Evolutionary conservation across 2,113 vertebrate species (phyloP), one percentile per base, ranked within the genome.

Genomic region (Taurulus bubalis): DNA sequence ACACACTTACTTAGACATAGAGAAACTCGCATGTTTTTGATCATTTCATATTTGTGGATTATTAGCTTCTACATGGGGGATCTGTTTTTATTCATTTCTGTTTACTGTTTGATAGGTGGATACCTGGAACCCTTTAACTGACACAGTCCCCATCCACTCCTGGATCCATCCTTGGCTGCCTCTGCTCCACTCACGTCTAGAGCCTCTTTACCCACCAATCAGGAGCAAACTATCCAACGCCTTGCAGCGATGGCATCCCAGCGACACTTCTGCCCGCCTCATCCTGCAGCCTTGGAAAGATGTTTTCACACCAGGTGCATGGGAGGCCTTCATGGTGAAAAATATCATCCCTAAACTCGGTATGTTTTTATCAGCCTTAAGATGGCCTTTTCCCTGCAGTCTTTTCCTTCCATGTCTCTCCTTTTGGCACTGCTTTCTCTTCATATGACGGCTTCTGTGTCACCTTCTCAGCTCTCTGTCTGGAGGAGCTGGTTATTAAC

Each of bases 301-400:
- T 0, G 98, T 99, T 24, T 99, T 99, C 90, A 98, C 97, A 0
- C 96, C 96, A 0, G 98, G 98, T 4, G 98, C 98, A 0, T 99
- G 98, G 98, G 98, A 99, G 83, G 98, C 98, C 3, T 99, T 99
- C 92, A 98, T 99, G 98, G 95, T 99, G 89, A 99, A 98, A 93
- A 99, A 99, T 91, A 99, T 99, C 0, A 97, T 97, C 79, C 98
- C 98, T 32, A 99, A 99, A 66, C 93, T 99, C 42, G 97, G 98
- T 99, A 86, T 89, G 96, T 56, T 6, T 65, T 71, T 51, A 2
- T 62, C 10, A 26, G 42, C 16, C n/a, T 30, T 10, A 62, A 16
- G n/a, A n/a, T n/a, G n/a, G n/a, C n/a, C n/a, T 32, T n/a, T 42
- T 59, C 10, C 4, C 40, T 65, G 6, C 22, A 16, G n/a, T 53